phyloP scores from a whole-genome alignment of 35 echinoderm and acorn worm species.

The Holothuria glaberrima region DNA sequence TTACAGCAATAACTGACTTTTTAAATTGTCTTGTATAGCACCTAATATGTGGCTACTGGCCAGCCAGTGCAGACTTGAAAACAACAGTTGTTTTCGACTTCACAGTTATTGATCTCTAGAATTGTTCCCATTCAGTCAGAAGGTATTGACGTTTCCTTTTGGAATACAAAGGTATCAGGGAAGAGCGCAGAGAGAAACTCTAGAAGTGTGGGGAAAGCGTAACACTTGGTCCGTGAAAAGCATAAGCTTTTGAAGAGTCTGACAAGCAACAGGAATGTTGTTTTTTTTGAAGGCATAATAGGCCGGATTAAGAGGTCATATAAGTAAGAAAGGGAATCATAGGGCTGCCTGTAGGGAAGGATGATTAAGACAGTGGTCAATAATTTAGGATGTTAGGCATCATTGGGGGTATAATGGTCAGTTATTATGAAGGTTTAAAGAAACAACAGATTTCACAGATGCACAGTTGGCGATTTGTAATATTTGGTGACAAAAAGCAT shows the following conservation, averaged over 20 bases:
- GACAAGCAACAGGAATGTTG: slow-evolving; percentile 21
- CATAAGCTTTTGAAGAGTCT: too few species aligned
- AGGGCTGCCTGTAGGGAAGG: slow-evolving; percentile 4
- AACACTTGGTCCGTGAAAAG: too few species aligned
- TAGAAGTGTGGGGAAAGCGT: not conserved
- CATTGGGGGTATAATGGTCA: too few species aligned
- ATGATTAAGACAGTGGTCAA: slow-evolving; percentile 44
- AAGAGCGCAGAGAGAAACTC: slow-evolving; percentile 7
- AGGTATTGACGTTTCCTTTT: slow-evolving; percentile 15
- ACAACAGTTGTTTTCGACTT: slow-evolving; percentile 41
- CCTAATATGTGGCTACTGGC: not conserved
- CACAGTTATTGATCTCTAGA: not conserved
- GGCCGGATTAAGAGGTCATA: slow-evolving; percentile 33
- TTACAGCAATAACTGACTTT: too few species aligned
- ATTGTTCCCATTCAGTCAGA: not conserved
- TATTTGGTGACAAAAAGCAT: too few species aligned
- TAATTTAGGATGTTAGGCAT: not conserved
- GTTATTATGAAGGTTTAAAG: too few species aligned
- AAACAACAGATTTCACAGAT: too few species aligned
- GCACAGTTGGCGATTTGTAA: too few species aligned
- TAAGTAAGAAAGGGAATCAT: slow-evolving; percentile 10
- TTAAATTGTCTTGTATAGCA: too few species aligned
- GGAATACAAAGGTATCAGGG: not conserved
- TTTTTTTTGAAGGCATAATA: not conserved
- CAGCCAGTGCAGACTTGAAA: not conserved